Conservation (phyloP, 2,113 vertebrate species). For the Meriones unguiculatus region DNA sequence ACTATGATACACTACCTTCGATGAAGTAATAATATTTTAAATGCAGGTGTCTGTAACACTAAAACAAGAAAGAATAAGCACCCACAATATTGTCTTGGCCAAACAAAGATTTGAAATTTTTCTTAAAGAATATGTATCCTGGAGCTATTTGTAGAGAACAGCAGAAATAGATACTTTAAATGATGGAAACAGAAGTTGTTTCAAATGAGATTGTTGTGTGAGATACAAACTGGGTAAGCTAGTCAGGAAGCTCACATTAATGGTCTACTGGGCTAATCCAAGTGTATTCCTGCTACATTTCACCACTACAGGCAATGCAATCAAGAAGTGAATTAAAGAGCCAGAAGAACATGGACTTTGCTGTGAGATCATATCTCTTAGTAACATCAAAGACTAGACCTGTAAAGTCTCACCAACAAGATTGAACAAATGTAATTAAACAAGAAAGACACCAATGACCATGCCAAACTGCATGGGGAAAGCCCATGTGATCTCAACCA, state of each 20-base stretch:
- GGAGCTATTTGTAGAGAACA: not conserved
- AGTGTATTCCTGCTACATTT: not conserved
- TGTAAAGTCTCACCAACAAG: not conserved
- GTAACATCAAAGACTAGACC: not conserved
- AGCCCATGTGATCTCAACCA: not conserved
- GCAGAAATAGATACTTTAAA: not conserved
- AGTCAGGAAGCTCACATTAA: not conserved
- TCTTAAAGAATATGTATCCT: not conserved
- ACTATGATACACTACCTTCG: not conserved
- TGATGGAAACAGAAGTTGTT: not conserved
- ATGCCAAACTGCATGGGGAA: not conserved
- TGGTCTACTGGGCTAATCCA: not conserved
- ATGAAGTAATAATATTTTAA: not conserved
- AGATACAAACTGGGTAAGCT: not conserved
- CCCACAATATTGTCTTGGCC: not conserved
- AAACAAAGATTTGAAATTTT: not conserved
- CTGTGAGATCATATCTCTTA: not conserved
- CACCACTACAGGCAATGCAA: not conserved
- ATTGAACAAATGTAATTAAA: not conserved
- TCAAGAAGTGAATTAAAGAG: not conserved
- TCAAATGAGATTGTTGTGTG: slow-evolving; percentile 15
- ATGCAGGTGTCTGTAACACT: not conserved
- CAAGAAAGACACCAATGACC: not conserved
- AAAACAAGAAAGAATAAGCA: not conserved
- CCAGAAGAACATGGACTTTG: not conserved